Evolutionary conservation across 2,888 invertebrate species (phyloP).

Genomic region (Ectemnius cavifrons): DNA sequence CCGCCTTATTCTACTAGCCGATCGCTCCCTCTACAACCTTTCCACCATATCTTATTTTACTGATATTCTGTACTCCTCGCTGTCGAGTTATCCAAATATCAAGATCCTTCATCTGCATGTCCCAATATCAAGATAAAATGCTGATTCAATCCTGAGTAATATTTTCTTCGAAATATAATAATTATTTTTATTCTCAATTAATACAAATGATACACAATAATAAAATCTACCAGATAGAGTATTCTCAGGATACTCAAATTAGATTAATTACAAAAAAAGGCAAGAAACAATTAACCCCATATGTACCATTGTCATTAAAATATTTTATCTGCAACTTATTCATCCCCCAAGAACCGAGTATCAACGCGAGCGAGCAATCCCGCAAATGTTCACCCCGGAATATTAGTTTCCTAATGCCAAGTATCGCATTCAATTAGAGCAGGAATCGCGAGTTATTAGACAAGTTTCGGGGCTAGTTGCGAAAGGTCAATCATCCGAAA

Average conservation of each 20-base stretch:
- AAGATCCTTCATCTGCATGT: no score
- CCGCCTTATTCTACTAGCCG: not conserved
- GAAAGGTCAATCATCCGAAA: no score
- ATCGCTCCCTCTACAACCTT: not conserved
- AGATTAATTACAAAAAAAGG: slow-evolving; percentile 1
- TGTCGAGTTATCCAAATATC: not conserved
- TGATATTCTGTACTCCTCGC: not conserved
- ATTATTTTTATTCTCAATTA: not conserved
- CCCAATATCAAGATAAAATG: no score
- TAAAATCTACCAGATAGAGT: no score
- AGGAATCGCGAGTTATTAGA: no score
- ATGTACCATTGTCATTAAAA: no score
- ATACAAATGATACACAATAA: no score
- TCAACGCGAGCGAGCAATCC: not conserved
- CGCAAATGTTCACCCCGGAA: not conserved
- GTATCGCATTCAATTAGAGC: not conserved
- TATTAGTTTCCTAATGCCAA: not conserved
- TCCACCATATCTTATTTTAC: slow-evolving; percentile 4
- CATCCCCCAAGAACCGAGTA: no score
- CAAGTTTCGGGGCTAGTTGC: no score
- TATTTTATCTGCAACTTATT: no score
- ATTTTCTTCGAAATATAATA: slow-evolving; percentile 4
- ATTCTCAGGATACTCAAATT: no score
- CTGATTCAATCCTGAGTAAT: not conserved
- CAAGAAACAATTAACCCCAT: slow-evolving; percentile 8